Evolutionary conservation across 2,113 vertebrate species (phyloP).

Genomic region (Lagenorhynchus albirostris): DNA sequence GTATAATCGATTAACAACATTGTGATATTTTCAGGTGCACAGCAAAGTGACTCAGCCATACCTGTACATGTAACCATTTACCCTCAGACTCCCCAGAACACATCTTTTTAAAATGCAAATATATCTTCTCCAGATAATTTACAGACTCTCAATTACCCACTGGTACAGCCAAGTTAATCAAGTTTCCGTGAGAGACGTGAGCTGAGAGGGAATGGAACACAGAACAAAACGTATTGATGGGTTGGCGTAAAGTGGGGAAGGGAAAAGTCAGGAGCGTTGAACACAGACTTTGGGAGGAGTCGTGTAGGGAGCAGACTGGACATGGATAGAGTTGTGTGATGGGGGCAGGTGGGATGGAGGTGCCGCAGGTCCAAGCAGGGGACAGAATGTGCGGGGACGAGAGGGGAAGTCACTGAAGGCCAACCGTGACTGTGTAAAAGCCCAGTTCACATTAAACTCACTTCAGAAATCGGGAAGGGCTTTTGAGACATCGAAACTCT

Average conservation of each 20-base stretch:
- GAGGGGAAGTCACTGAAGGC: not conserved
- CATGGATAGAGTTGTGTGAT: no score
- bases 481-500: not conserved
- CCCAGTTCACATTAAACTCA: not conserved
- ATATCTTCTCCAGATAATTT: not conserved
- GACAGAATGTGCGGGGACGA: not conserved
- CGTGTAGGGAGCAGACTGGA: not conserved
- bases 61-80: no score
- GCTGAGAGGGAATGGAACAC: not conserved
- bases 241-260: not conserved
- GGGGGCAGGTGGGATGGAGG: no score
- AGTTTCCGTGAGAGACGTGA: not conserved
- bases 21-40: no score
- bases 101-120: not conserved
- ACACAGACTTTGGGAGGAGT: no score
- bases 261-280: not conserved
- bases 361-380: not conserved
- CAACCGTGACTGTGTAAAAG: no score
- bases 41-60: no score
- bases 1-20: no score
- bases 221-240: not conserved
- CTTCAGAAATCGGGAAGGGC: not conserved
- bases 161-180: not conserved
- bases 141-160: not conserved
- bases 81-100: not conserved